Evolutionary conservation across 1,140 invertebrate species (phyloP).

Genomic region (Dendrolimus kikuchii): DNA sequence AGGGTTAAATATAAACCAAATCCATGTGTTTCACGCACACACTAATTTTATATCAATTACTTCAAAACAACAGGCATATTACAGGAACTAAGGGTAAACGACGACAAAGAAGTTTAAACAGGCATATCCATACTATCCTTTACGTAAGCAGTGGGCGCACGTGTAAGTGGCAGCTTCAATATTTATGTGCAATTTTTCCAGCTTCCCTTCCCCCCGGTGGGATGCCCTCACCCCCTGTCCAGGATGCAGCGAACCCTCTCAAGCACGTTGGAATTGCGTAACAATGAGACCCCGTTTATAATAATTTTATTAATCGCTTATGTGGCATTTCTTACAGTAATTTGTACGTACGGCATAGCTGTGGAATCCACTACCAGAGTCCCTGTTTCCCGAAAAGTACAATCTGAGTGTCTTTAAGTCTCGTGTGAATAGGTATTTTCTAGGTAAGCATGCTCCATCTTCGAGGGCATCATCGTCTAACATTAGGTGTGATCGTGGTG

Average conservation of each 20-base stretch:
- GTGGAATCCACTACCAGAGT: not conserved
- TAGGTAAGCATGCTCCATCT: no score
- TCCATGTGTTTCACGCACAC: no score
- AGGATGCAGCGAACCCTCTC: constrained; percentile 51
- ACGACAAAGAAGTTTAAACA: not conserved
- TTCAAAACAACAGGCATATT: no score
- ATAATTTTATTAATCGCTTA: constrained; percentile 20
- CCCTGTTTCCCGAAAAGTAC: not conserved
- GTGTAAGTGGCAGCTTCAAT: constrained; percentile 72
- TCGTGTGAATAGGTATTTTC: no score
- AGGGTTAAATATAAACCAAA: no score
- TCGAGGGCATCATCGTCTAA: no score
- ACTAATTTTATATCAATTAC: no score
- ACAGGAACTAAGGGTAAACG: no score
- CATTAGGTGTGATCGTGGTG: no score
- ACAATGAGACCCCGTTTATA: constrained; percentile 42
- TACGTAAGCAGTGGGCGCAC: constrained; percentile 43
- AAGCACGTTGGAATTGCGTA: constrained; percentile 41
- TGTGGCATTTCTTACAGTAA: not conserved
- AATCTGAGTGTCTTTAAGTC: no score
- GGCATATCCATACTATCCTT: constrained; percentile 32
- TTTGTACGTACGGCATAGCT: not conserved
- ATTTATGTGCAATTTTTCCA: constrained; percentile 72
- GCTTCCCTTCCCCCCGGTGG: constrained; percentile 21
- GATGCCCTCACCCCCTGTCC: constrained; percentile 27